Conservation (phyloP, 2,797 vertebrate genomes). For the Hybognathus amarus region DNA sequence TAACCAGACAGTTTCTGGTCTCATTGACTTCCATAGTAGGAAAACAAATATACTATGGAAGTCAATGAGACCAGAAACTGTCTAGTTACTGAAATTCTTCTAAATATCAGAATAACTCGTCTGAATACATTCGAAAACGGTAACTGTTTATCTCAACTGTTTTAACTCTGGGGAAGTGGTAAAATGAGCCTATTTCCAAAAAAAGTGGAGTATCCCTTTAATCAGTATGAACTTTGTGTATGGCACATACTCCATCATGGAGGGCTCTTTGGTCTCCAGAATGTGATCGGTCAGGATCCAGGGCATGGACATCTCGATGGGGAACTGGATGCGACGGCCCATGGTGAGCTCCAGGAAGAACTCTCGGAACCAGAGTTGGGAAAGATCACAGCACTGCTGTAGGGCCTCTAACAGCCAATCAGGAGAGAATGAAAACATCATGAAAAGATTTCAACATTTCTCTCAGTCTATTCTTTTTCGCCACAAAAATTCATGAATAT, state of each 20-base stretch:
- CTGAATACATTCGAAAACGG: no score
- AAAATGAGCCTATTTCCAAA: no score
- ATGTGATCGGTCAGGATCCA: slow-evolving; percentile 99
- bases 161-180: no score
- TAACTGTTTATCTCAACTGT: no score
- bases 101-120: no score
- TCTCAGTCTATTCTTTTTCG: background rate
- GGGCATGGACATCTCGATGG: slow-evolving; percentile 98
- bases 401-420: slow-evolving; percentile 84
- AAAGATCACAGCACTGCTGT: slow-evolving; percentile 96
- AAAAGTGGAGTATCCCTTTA: no score
- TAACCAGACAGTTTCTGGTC: no score
- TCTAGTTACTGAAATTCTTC: no score
- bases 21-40: no score
- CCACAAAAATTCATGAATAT: background rate
- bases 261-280: slow-evolving; percentile 95
- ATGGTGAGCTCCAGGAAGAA: slow-evolving; percentile 98
- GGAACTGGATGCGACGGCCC: slow-evolving; percentile 97
- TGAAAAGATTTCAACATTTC: background rate
- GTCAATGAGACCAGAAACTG: no score
- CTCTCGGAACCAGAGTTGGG: slow-evolving; percentile 97
- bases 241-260: slow-evolving; percentile 95
- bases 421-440: background rate
- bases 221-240: background rate
- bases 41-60: no score